Percentiles rank a stretch among this genome's conserved stretches.
phyloP scores from a whole-genome alignment of 2,888 invertebrate species.

The Cactoblastis cactorum region DNA sequence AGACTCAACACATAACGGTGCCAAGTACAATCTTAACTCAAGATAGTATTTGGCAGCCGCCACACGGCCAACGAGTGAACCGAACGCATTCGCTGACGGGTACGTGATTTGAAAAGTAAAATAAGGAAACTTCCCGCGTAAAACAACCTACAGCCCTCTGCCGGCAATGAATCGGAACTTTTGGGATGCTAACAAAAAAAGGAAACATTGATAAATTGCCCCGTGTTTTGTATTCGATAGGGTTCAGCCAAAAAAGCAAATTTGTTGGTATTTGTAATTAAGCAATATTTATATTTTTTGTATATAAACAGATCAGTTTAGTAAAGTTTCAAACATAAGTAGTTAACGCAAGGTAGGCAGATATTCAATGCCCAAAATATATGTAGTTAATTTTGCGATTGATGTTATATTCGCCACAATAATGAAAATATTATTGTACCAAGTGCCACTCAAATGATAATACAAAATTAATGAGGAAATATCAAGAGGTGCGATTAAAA shows the following conservation, averaged over 20 bases:
- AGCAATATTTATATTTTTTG: no score
- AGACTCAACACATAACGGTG: no score
- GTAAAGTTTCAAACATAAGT: no score
- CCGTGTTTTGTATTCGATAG: conserved; percentile 9
- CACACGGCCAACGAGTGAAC: conserved; percentile 7
- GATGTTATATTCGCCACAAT: no score
- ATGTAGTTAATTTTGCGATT: no score
- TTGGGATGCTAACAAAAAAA: conserved; percentile 10
- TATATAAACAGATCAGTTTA: no score
- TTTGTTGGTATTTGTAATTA: no score
- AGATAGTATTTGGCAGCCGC: conserved; percentile 6
- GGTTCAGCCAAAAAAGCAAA: neutral
- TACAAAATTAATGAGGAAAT: neutral
- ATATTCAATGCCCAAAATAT: no score
- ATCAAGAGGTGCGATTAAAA: conserved; percentile 6
- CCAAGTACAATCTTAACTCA: no score
- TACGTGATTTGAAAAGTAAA: conserved; percentile 28
- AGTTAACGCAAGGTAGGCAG: no score
- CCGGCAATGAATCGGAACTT: conserved; percentile 13
- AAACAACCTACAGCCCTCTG: conserved; percentile 7
- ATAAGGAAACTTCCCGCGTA: conserved; percentile 11
- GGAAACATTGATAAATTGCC: conserved; percentile 13
- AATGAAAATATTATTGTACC: neutral
- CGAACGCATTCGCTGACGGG: conserved; percentile 22
- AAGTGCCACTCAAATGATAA: neutral